Conservation (phyloP, 2,113 vertebrate species). For the Sapayoa aenigma region DNA sequence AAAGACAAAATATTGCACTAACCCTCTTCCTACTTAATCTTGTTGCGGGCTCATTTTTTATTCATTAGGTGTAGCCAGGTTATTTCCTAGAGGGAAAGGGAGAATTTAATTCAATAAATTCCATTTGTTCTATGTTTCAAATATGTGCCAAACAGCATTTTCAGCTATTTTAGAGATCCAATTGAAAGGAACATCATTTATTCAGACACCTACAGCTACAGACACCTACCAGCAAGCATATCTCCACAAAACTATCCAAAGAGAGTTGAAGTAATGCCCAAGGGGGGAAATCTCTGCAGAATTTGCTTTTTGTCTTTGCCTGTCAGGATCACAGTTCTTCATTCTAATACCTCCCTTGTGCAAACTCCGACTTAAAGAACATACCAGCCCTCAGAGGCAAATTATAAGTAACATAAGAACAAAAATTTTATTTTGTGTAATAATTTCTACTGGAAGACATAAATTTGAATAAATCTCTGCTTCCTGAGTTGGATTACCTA, state of each 20-base stretch:
- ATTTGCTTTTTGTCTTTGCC: background rate
- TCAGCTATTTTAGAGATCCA: background rate
- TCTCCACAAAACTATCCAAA: background rate
- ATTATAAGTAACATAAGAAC: background rate
- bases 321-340: background rate
- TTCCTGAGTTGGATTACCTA: background rate
- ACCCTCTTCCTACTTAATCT: background rate
- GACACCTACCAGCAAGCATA: background rate
- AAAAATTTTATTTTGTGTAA: background rate
- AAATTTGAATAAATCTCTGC: background rate
- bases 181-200: background rate
- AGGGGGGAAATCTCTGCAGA: background rate
- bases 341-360: background rate
- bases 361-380: background rate
- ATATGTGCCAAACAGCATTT: background rate
- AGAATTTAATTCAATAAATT: background rate
- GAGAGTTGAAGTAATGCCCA: background rate
- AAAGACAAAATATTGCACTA: background rate
- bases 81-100: background rate
- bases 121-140: rapidly evolving
- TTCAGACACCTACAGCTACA: background rate
- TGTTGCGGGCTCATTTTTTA: background rate
- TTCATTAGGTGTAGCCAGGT: background rate
- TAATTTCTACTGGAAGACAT: background rate
- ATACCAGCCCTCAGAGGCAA: background rate